Base-by-base conservation (phyloP, 2,888 invertebrate species). In the Ischnus inquisitorius region DNA sequence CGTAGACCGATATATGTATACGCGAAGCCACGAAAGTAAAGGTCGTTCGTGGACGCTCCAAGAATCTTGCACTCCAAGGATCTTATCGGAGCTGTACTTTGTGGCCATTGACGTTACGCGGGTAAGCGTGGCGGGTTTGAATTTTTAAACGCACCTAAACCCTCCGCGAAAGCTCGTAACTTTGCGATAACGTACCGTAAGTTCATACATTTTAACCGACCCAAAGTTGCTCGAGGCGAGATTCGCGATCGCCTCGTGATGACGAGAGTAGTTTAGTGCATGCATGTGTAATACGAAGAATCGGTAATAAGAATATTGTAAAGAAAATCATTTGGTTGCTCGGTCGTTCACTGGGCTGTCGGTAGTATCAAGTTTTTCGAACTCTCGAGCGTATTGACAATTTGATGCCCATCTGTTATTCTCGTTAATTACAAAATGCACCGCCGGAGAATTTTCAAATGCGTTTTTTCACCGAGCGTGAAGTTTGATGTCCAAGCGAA, bases 91-190 rank as follows among this genome's bases (percentile, higher is more conserved):
- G 3, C 16, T 43, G 19, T 54, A 22, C 51, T 3, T 65, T 62
- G 39, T 75, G 39, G 34, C 48, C 46, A 51, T 41, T 22, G 34
- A n/a, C 48, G 67, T 48, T 34, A n/a, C 46, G 51, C 54, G 25
- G 12, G 51, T 8, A n/a, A 60, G 51, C 71, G 41, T 71, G 34
- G 39, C 48, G 64, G 19, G 54, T 41, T 76, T 65, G 57, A 65
- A 76, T 76, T 81, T 81, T 69, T 65, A 71, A 76, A 57, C 54
- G 43, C 69, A 46, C 16, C 81, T 65, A 57, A 81, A 71, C 65
- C 76, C 64, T 76, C 51, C 69, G 64, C 64, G 43, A 57, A 28
- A 76, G 14, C 19, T 54, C 51, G 43, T 16, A 54, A 46, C 54
- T 64, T 64, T 34, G 60, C 54, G 46, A 76, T 76, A 76, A 71